Conservation (phyloP, 1,140 invertebrate genomes). For the Parapsyche elsis region DNA sequence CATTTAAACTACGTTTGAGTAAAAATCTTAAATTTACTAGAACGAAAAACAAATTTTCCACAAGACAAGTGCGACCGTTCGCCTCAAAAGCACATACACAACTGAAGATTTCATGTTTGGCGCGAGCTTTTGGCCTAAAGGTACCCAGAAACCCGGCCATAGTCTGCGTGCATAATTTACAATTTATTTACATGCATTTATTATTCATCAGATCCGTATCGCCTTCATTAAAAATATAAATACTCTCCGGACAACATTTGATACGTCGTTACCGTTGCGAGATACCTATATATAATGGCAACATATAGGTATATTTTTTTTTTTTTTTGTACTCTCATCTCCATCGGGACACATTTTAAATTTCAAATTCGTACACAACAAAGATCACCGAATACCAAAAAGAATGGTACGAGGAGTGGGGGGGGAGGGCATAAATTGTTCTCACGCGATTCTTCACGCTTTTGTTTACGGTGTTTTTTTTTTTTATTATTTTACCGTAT, state of each 20-base stretch:
- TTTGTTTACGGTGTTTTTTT: background rate
- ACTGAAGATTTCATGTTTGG: too few species aligned
- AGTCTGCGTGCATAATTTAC: background rate
- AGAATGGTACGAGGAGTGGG: too few species aligned
- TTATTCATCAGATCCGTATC: conserved; percentile 1
- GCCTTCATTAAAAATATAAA: background rate
- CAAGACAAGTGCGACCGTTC: too few species aligned
- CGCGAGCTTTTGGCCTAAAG: too few species aligned
- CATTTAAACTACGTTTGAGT: too few species aligned
- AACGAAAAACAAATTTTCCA: too few species aligned
- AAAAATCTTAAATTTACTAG: too few species aligned
- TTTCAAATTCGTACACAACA: too few species aligned
- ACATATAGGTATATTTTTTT: background rate
- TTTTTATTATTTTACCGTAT: background rate
- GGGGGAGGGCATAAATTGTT: background rate
- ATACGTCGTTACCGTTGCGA: background rate
- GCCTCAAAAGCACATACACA: too few species aligned
- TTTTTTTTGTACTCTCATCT: too few species aligned
- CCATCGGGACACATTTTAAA: too few species aligned
- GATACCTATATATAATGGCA: background rate
- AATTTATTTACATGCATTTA: conserved; percentile 6
- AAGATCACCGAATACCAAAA: too few species aligned
- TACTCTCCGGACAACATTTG: background rate
- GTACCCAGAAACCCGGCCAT: background rate
- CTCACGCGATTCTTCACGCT: conserved; percentile 2